Base-by-base conservation (phyloP, 2,797 vertebrate species). In the Karalla daura region DNA sequence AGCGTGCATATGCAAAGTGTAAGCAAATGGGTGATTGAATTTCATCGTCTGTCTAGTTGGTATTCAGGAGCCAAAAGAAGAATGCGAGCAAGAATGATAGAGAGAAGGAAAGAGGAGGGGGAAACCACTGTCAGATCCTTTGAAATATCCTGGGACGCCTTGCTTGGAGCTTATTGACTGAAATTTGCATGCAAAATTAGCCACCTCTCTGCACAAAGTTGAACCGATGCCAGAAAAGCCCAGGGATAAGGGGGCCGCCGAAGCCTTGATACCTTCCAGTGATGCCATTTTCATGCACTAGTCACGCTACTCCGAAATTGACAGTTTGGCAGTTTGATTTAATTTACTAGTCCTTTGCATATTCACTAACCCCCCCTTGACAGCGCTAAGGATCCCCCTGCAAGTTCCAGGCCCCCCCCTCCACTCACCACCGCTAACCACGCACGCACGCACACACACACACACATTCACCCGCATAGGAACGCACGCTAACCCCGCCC, bases 311-410 rank as follows among this genome's bases (percentile, higher is more conserved):
- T 94, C 95, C 89, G 91, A 97, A 98, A 98, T 96, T 98, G 96
- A 98, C 97, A 98, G 96, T 98, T 98, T 98, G 97, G 96, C 97
- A 98, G 97, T 95, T 98, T 98, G 97, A 98, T 98, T 99, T 98
- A 98, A 99, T 98, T 98, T 97, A 94, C 95, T 93, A 94, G 95
- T 95, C 95, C 95, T 97, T 96, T 98, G 96, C 96, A 98, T 98
- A 98, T 98, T 97, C 95, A 96, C 95, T 70, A 88, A 66, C 84
- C 80, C 84, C 83, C 81, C 83, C 83, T 90, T 95, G 95, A 96
- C 95, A 96, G 94, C 92, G 88, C 83, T 90, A 95, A 96, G 95
- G 95, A 95, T 96, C 95, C 96, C 95, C 93, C 93, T 93, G 95
- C 94, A 95, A 94, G 93, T 76, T 77, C 59, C 78, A 63, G 35